These are phyloP conservation scores for Papilio helenus DNA, from an alignment of 1,140 invertebrate species.

Conservation along the genomic window DNA sequence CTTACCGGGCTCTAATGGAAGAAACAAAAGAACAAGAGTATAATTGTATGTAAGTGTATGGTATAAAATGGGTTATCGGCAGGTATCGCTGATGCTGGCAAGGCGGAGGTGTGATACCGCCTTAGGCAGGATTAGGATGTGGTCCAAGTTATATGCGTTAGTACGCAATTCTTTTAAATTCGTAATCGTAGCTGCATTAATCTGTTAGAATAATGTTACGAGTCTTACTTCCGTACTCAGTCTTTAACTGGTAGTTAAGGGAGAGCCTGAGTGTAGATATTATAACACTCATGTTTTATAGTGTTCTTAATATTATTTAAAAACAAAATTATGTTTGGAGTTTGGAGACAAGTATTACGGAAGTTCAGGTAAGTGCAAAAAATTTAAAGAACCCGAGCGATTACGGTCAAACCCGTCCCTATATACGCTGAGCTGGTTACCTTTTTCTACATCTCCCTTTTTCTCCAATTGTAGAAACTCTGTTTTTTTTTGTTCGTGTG, in stretches of 20 bases:
- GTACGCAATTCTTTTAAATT: background rate
- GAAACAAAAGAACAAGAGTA: conserved; percentile 43
- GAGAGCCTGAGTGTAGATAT: background rate
- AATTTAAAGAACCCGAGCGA: no score
- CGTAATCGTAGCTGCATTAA: no score
- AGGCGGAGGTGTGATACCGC: conserved; percentile 58
- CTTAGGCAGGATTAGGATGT: conserved; percentile 42
- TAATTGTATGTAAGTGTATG: conserved; percentile 38
- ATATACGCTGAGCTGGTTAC: no score
- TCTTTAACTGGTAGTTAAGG: background rate
- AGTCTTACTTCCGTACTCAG: background rate
- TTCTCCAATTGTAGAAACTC: no score
- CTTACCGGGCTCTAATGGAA: background rate
- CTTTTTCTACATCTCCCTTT: no score
- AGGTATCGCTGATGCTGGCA: conserved; percentile 6
- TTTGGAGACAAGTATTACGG: no score
- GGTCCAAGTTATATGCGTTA: conserved; percentile 41
- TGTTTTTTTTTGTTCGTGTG: no score
- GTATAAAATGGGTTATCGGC: conserved; percentile 45
- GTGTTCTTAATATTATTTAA: no score
- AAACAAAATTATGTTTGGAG: no score
- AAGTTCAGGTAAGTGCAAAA: no score
- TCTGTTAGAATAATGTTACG: background rate
- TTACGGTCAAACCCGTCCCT: no score
- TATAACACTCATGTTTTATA: background rate